Evolutionary conservation across 2,797 vertebrate species (phyloP).

Genomic region (Propithecus deckenii): DNA sequence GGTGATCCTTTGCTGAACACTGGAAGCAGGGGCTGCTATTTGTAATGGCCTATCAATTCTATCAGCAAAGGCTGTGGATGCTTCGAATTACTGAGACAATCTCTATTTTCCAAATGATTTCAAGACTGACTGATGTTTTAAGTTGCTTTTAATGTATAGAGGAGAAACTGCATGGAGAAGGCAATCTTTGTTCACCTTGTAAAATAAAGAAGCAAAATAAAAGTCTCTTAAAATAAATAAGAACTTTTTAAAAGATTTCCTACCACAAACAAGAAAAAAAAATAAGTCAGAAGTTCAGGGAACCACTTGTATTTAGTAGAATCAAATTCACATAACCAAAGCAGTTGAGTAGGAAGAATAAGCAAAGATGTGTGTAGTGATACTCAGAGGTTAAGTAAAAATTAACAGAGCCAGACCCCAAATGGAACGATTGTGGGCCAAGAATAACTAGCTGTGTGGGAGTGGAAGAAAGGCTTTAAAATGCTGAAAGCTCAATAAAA

Average conservation of each 20-base stretch:
- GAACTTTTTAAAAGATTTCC: background rate
- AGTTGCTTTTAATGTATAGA: background rate
- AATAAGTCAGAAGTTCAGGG: background rate
- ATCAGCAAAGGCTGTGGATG: background rate
- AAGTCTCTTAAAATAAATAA: conserved; percentile 25
- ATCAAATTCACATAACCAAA: background rate
- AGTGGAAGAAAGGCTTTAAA: conserved; percentile 53
- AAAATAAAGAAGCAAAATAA: conserved; percentile 30
- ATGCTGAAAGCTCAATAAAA: conserved; percentile 46
- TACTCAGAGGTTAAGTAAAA: conserved; percentile 56
- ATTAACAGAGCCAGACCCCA: conserved; percentile 33
- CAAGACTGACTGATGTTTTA: background rate
- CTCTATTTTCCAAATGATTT: conserved; percentile 26
- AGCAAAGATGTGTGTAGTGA: background rate
- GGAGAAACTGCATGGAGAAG: background rate
- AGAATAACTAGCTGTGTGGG: conserved; percentile 60
- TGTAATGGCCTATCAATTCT: background rate
- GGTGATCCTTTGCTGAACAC: background rate
- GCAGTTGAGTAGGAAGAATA: conserved; percentile 22
- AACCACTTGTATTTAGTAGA: background rate
- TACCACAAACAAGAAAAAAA: background rate
- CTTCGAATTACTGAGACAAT: background rate
- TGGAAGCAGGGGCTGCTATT: background rate
- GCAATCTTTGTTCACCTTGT: background rate
- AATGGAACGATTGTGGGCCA: conserved; percentile 20